Base-by-base conservation (phyloP, 2,113 vertebrate species). In the Pavo muticus region DNA sequence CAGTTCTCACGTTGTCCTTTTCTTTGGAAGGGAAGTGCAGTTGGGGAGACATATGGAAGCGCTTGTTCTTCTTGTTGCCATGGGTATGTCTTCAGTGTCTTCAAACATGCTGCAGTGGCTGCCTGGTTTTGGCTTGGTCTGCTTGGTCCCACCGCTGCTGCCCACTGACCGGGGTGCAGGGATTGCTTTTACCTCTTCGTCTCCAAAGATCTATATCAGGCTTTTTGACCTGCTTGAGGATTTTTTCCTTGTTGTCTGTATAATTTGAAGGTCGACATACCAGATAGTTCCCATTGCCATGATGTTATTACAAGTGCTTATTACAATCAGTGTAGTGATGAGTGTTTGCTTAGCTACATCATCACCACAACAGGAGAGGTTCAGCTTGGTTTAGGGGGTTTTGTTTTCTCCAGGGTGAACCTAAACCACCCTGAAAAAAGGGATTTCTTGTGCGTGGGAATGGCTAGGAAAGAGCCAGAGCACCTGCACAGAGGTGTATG, bases 31-130 rank as follows among this genome's bases (percentile, higher is more conserved):
- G 80, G 80, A 82, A 84, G 56, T 64, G 83, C 94, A 78, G 91
- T 81, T 86, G 89, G 91, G 88, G 67, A 90, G 82, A 77, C 93
- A 93, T 85, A 94, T 91, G 95, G 94, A 94, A 84, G 87, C 56
- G 82, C 95, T 96, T 93, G 93, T 97, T 97, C 93, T 96, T 95
- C 93, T 94, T 9, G 93, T 96, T 95, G 93, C 93, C 85, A 75
- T 94, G 95, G 95, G 95, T 92, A 75, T 95, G 86, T 54, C 94
- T 92, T 88, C 72, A 14, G 71, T 18, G 76, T 59, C 83, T 82
- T 84, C 72, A 63, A 29, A 73, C 32, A 1, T 2, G 73, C 0
- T 5, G 87, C 59, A 61, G 59, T 64, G 84, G 90, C 52, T 47
- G 87, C 70, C 81, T 8, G 2, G 63, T 65, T 91, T 84, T 77